Conservation (phyloP, 2,888 invertebrate species). For the Prenolepis imparis region DNA sequence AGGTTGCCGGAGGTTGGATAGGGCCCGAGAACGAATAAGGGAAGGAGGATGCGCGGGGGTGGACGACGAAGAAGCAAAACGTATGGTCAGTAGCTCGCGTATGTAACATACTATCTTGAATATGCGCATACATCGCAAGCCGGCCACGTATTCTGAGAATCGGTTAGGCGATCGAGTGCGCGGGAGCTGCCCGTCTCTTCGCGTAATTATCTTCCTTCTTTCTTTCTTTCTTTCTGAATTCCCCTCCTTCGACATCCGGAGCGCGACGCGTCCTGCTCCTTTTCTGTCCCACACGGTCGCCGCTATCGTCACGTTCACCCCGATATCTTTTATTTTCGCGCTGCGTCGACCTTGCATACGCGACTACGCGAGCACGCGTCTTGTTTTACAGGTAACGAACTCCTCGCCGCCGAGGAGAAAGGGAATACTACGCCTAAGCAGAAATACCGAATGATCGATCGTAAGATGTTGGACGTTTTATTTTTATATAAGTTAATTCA, state of each 20-base stretch:
- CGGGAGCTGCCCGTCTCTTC: conserved; percentile 84
- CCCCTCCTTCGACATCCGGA: conserved; percentile 29
- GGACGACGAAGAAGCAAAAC: conserved; percentile 76
- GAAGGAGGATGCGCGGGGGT: conserved; percentile 57
- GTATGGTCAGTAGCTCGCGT: conserved; percentile 84
- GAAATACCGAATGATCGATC: conserved; percentile 46
- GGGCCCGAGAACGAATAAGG: conserved; percentile 39
- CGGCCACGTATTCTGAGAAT: conserved; percentile 84
- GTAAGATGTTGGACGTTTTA: conserved; percentile 17
- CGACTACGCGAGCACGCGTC: conserved; percentile 51
- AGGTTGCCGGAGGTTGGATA: conserved; percentile 69
- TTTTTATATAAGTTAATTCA: conserved; percentile 39
- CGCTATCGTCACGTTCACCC: not conserved
- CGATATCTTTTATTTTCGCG: conserved; percentile 12
- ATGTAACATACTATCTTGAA: conserved; percentile 86
- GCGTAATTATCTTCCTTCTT: conserved; percentile 83
- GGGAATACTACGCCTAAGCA: conserved; percentile 12
- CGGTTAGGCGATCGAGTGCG: conserved; percentile 83
- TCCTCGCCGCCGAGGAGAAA: not conserved
- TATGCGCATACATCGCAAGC: conserved; percentile 84
- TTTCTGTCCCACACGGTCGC: conserved; percentile 40
- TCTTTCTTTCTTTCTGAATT: conserved; percentile 63
- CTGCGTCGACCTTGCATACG: conserved; percentile 43
- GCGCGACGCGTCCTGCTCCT: conserved; percentile 30
- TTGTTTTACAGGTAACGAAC: conserved; percentile 51